Percentiles rank a stretch among this genome's conserved stretches.
These are phyloP conservation scores for Sinopyrophorus schimmeli DNA, from an alignment of 2,888 invertebrate species.

Conservation along the genomic window DNA sequence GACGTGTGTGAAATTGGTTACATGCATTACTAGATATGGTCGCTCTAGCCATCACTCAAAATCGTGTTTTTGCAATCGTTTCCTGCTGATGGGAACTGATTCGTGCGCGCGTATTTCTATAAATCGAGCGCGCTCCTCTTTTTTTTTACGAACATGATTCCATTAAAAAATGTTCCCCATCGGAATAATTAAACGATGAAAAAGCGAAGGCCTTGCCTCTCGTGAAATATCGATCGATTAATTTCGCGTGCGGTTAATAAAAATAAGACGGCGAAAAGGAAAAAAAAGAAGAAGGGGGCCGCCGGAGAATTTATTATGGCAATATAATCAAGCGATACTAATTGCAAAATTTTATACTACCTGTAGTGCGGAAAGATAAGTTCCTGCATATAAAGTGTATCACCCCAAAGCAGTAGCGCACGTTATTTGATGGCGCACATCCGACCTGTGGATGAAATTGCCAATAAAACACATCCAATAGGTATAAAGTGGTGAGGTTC, in stretches of 20 bases:
- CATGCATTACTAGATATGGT: conserved; percentile 32
- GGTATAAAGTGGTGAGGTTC: conserved; percentile 34
- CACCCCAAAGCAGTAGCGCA: conserved; percentile 26
- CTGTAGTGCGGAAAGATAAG: conserved; percentile 22
- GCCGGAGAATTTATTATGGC: too few species aligned
- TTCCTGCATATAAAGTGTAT: conserved; percentile 30
- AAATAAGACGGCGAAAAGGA: too few species aligned
- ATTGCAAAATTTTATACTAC: conserved; percentile 25
- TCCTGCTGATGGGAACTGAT: conserved; percentile 20
- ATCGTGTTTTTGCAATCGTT: conserved; percentile 25
- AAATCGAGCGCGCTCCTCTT: too few species aligned
- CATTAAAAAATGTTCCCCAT: too few species aligned
- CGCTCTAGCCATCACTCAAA: conserved; percentile 27
- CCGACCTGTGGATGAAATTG: conserved; percentile 35
- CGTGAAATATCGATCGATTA: too few species aligned
- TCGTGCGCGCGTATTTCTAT: too few species aligned
- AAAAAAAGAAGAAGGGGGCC: too few species aligned
- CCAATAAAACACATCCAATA: conserved; percentile 35
- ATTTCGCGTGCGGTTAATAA: too few species aligned
- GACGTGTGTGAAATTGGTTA: conserved; percentile 32
- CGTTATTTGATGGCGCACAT: conserved; percentile 35
- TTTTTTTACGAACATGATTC: too few species aligned
- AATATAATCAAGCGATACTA: conserved; percentile 20
- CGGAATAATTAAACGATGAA: too few species aligned
- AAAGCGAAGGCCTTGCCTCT: too few species aligned